Evolutionary conservation across 92 coral and sea anemone species (phyloP).

Genomic region (Zoanthus gigantus): DNA sequence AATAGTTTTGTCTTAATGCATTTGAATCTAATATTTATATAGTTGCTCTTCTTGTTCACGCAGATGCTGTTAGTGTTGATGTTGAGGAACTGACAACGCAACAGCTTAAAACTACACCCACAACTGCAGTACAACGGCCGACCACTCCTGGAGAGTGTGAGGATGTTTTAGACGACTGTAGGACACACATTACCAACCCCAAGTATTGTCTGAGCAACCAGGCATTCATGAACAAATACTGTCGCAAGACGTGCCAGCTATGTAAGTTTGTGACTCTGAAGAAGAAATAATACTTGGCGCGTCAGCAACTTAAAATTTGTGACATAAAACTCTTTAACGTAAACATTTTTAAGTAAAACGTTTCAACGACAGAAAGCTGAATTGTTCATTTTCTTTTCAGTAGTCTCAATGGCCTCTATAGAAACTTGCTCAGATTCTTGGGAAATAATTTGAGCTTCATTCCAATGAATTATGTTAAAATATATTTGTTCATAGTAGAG

Average conservation of each 20-base stretch:
- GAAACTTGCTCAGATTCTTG: no score
- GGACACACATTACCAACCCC: conserved; percentile 11
- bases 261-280: conserved; percentile 1
- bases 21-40: no score
- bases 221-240: conserved; percentile 44
- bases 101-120: neutral
- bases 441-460: no score
- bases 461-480: no score
- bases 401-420: no score
- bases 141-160: neutral
- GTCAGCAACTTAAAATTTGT: no score
- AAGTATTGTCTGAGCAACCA: conserved; percentile 40
- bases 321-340: no score
- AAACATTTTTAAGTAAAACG: no score
- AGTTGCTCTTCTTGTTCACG: neutral
- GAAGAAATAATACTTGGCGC: neutral
- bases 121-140: neutral
- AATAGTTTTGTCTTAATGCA: no score
- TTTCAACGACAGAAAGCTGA: no score
- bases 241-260: conserved; percentile 44
- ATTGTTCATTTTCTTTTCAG: no score
- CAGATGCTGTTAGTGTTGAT: neutral
- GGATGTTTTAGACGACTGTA: conserved; percentile 39
- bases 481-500: no score
- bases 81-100: neutral